These are phyloP conservation scores for Muscicapa comitata DNA, from an alignment of 2,797 vertebrate species.

Conservation along the genomic window DNA sequence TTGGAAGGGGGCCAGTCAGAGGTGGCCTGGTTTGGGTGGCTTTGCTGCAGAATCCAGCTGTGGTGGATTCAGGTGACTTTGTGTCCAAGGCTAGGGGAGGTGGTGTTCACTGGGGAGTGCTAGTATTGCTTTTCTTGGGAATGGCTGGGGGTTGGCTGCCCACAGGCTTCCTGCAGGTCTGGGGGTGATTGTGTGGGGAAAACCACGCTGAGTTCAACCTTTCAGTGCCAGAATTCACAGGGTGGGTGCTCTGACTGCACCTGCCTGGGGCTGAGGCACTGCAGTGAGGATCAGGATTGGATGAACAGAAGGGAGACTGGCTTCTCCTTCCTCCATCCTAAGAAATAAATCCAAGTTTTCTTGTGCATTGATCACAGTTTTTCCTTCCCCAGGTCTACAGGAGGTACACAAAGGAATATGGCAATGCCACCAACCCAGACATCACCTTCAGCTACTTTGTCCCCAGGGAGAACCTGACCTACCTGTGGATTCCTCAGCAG, in stretches of 20 bases:
- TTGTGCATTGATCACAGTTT: neutral
- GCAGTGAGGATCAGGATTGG: neutral
- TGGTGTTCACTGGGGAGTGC: neutral
- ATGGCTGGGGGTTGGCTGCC: neutral
- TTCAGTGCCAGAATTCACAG: neutral
- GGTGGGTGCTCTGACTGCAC: neutral
- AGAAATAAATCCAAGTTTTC: neutral
- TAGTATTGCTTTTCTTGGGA: neutral
- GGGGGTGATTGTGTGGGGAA: neutral
- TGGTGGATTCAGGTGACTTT: neutral
- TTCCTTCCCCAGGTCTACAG: constrained; percentile 82
- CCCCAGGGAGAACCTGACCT: constrained; percentile 41
- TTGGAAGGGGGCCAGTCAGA: neutral
- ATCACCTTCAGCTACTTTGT: constrained; percentile 87
- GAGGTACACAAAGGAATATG: constrained; percentile 87
- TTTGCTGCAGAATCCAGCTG: neutral
- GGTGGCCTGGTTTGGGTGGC: neutral
- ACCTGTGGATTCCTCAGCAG: constrained; percentile 74
- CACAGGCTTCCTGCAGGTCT: neutral
- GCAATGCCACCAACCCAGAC: constrained; percentile 85
- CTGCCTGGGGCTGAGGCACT: neutral
- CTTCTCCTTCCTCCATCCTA: neutral
- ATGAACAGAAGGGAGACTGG: neutral
- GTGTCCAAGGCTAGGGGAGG: neutral
- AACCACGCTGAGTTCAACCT: neutral